Evolutionary conservation across 2,888 invertebrate genomes (phyloP).

Genomic region (Frankliniella intonsa): DNA sequence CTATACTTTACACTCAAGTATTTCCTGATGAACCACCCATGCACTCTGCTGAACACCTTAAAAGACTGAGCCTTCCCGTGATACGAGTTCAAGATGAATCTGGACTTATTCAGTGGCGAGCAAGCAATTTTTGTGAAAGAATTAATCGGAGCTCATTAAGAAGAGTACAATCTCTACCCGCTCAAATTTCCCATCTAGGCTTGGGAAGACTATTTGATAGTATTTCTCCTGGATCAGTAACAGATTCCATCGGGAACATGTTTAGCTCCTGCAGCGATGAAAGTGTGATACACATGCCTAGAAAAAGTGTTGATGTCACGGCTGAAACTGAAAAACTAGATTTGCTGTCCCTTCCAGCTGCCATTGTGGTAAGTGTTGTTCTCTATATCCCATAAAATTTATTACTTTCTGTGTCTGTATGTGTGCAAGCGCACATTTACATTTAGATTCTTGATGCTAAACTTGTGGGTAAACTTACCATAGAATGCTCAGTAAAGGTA

Average conservation of each 20-base stretch:
- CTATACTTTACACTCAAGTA: not conserved
- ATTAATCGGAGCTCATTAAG: not conserved
- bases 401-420: not conserved
- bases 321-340: not conserved
- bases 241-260: constrained; percentile 32
- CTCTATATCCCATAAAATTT: not conserved
- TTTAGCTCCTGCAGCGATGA: constrained; percentile 36
- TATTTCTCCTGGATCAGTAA: constrained; percentile 16
- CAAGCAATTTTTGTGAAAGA: constrained; percentile 14
- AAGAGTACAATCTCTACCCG: constrained; percentile 31
- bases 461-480: not conserved
- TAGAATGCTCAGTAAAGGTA: not conserved
- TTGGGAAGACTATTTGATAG: constrained; percentile 29
- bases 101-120: not conserved
- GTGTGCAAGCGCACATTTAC: not conserved
- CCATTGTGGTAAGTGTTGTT: not conserved
- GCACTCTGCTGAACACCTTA: constrained; percentile 7
- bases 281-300: constrained; percentile 34
- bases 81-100: constrained; percentile 30
- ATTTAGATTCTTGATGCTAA: not conserved
- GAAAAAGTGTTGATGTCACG: not conserved
- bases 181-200: constrained; percentile 23
- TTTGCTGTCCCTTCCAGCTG: not conserved
- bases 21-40: constrained; percentile 29
- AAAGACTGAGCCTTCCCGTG: constrained; percentile 28